Evolutionary conservation across 2,113 vertebrate species (phyloP), one percentile per base, ranked within the genome.

Genomic region (Helogale parvula): DNA sequence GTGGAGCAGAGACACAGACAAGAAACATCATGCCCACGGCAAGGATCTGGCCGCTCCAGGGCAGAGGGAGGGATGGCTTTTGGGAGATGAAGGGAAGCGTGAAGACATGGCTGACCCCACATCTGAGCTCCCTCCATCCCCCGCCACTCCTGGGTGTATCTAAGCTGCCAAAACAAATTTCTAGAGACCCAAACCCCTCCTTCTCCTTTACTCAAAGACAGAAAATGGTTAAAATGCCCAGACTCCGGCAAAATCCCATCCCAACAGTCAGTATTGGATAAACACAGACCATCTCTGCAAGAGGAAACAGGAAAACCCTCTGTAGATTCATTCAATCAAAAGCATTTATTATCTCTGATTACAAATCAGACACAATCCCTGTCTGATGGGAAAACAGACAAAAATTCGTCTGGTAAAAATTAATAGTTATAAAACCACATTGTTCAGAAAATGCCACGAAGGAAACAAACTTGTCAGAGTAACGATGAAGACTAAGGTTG

Each of bases 361-460:
- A 60, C 23, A 66, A 71, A 21, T 4, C 25, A 54, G 54, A 85
- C 23, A n/a, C 3, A 31, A 35, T 52, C 8, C 69, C 38, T 71
- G n/a, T 60, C 66, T 68, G 41, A 54, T 38, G 35, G 19, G 80
- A 74, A 85, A 79, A 83, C 21, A 41, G 19, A 63, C 77, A 83
- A 84, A 76, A 90, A 84, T 52, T 27, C 41, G 65, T 33, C 77
- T 60, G 52, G 17, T 38, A 68, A 92, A 60, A 90, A 60, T 33
- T 57, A 83, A 77, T 72, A 27, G n/a, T 68, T 85, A 50, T 60
- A 91, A 79, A 93, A 23, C 11, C 10, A 35, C 23, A 66, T 45
- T 1, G 41, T 23, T 50, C 1, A n/a, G 35, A 83, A 87, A 90
- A 71, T 72, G 31, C 82, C 74, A 15, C 25, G 88, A 50, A 89